phyloP scores from a whole-genome alignment of 2,888 invertebrate genomes.

The Lochmaea capreae region DNA sequence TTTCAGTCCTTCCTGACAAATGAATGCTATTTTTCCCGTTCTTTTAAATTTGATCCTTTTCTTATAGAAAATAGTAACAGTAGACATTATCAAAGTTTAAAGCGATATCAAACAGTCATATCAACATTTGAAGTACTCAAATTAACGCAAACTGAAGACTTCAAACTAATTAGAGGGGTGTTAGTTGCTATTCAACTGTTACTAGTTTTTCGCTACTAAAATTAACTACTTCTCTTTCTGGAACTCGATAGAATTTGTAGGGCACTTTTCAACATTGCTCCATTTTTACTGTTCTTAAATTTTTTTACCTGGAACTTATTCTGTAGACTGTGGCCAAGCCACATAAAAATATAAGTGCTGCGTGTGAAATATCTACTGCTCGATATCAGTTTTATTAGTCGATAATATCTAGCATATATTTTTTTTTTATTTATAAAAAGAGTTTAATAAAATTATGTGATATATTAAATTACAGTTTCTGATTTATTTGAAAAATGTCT shows the following conservation, averaged over 20 bases:
- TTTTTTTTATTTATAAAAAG: slow-evolving; percentile 42
- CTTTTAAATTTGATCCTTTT: no score
- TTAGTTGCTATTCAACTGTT: no score
- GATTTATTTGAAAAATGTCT: slow-evolving; percentile 20
- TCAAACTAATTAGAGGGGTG: no score
- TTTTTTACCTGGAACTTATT: neutral
- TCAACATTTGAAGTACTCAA: no score
- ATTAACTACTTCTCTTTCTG: no score
- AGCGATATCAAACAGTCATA: no score
- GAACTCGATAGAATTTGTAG: neutral
- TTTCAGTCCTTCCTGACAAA: no score
- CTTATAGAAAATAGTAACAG: no score
- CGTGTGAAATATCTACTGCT: slow-evolving; percentile 35
- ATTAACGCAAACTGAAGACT: no score
- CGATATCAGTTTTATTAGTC: slow-evolving; percentile 42
- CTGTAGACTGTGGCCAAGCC: slow-evolving; percentile 32
- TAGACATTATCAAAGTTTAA: no score
- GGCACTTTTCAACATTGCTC: neutral
- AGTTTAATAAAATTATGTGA: slow-evolving; percentile 44
- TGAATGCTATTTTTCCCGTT: no score
- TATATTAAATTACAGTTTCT: slow-evolving; percentile 39
- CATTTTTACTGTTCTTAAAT: neutral
- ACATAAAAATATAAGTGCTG: slow-evolving; percentile 24
- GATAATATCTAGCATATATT: slow-evolving; percentile 35
- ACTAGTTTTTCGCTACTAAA: no score